Conservation (phyloP, 2,888 invertebrate species). For the Molorchus minor region DNA sequence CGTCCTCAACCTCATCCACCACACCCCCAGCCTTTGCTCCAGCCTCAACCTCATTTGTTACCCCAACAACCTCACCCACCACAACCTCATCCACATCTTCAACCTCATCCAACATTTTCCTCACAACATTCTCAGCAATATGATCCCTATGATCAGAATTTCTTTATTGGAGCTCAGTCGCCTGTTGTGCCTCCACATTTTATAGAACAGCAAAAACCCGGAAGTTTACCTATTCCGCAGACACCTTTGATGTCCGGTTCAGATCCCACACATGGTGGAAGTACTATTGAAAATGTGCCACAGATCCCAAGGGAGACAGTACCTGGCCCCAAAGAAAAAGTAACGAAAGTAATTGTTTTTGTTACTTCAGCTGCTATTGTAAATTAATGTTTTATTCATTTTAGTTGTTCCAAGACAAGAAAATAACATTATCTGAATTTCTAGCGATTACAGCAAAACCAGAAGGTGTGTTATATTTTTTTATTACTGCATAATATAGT, state of each 20-base stretch:
- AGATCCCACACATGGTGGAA: background rate
- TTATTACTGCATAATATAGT: slow-evolving; percentile 17
- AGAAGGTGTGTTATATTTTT: slow-evolving; percentile 54
- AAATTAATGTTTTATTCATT: slow-evolving; percentile 43
- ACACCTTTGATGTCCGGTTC: slow-evolving; percentile 13
- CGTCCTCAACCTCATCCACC: slow-evolving; percentile 11
- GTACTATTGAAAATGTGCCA: background rate
- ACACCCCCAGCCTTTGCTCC: no score
- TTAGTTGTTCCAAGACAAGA: slow-evolving; percentile 60
- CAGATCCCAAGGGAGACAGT: background rate
- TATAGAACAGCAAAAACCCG: slow-evolving; percentile 6
- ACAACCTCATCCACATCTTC: slow-evolving; percentile 25
- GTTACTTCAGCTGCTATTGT: slow-evolving; percentile 2
- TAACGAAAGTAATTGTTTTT: slow-evolving; percentile 42
- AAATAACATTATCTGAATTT: slow-evolving; percentile 60
- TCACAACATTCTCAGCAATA: slow-evolving; percentile 21
- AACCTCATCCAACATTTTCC: background rate
- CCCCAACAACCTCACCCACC: no score
- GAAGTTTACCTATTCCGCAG: background rate
- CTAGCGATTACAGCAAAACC: slow-evolving; percentile 57
- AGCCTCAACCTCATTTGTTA: no score
- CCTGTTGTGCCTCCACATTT: background rate
- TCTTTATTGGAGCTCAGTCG: slow-evolving; percentile 52
- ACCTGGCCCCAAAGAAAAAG: slow-evolving; percentile 32
- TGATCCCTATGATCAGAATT: slow-evolving; percentile 55